Conservation (phyloP, 2,888 invertebrate species). For the Acronicta aceris region DNA sequence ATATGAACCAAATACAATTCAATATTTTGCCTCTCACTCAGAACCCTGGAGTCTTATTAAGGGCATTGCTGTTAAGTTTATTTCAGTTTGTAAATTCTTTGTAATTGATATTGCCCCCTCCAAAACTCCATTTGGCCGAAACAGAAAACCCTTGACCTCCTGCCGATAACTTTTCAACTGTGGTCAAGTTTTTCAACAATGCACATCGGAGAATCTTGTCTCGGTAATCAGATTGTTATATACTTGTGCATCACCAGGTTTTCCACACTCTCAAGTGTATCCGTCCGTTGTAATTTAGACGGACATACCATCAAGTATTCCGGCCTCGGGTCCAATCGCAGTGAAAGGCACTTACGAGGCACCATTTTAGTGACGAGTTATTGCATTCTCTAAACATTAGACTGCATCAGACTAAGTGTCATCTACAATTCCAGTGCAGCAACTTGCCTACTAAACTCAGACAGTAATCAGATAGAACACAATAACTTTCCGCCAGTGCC, state of each 20-base stretch:
- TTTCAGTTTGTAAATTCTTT: slow-evolving; percentile 58
- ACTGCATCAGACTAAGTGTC: slow-evolving; percentile 80
- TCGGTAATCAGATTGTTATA: slow-evolving; percentile 60
- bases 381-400: slow-evolving; percentile 84
- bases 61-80: slow-evolving; percentile 72
- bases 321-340: slow-evolving; percentile 87
- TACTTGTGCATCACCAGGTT: slow-evolving; percentile 88
- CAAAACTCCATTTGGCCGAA: slow-evolving; percentile 88
- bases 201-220: slow-evolving; percentile 71
- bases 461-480: slow-evolving; percentile 88
- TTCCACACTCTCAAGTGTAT: slow-evolving; percentile 86
- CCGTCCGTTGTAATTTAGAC: slow-evolving; percentile 79
- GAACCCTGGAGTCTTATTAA: slow-evolving; percentile 87
- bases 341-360: slow-evolving; percentile 89
- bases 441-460: slow-evolving; percentile 84
- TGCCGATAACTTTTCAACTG: slow-evolving; percentile 79
- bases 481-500: slow-evolving; percentile 94
- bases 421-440: slow-evolving; percentile 85
- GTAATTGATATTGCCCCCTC: slow-evolving; percentile 75
- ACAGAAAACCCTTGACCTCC: slow-evolving; percentile 89
- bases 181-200: slow-evolving; percentile 89
- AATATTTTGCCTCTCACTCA: slow-evolving; percentile 87
- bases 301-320: slow-evolving; percentile 89
- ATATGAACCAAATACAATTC: slow-evolving; percentile 75
- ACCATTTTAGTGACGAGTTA: slow-evolving; percentile 88